A percentile compares a stretch with the other conserved stretches of the same genome.
Evolutionary conservation across 2,888 invertebrate species (phyloP).

Genomic region (Erynnis tages): DNA sequence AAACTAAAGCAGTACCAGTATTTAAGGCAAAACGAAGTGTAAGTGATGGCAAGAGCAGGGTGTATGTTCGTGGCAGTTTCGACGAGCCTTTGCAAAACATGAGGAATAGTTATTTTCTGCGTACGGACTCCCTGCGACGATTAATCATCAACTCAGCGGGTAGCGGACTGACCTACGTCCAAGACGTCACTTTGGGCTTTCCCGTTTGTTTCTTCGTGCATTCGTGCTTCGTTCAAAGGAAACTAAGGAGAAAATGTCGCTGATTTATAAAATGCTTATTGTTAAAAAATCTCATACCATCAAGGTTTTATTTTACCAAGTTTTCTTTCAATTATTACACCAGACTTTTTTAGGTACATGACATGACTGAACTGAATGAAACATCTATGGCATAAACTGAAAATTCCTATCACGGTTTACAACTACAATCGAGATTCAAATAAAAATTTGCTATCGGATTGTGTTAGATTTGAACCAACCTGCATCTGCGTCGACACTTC

Average conservation of each 20-base stretch:
- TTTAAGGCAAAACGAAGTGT: conserved; percentile 9
- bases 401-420: no score
- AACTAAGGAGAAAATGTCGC: not conserved
- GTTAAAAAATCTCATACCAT: no score
- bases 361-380: no score
- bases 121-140: conserved; percentile 56
- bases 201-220: conserved; percentile 1
- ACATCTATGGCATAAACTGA: no score
- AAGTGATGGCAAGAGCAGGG: conserved; percentile 39
- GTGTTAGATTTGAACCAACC: conserved; percentile 1
- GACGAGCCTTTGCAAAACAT: conserved; percentile 69
- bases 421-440: no score
- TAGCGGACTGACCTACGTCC: conserved; percentile 61
- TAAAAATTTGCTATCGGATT: no score
- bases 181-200: conserved; percentile 21
- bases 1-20: no score
- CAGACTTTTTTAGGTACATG: no score
- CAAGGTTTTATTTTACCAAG: no score
- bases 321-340: no score
- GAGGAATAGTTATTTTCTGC: conserved; percentile 71
- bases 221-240: not conserved
- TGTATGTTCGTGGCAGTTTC: conserved; percentile 65
- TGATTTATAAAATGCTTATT: no score
- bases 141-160: conserved; percentile 71
- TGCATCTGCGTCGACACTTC: not conserved